These are phyloP conservation scores for Drosophila merina DNA, from an alignment of 2,888 invertebrate genomes.

Conservation along the genomic window DNA sequence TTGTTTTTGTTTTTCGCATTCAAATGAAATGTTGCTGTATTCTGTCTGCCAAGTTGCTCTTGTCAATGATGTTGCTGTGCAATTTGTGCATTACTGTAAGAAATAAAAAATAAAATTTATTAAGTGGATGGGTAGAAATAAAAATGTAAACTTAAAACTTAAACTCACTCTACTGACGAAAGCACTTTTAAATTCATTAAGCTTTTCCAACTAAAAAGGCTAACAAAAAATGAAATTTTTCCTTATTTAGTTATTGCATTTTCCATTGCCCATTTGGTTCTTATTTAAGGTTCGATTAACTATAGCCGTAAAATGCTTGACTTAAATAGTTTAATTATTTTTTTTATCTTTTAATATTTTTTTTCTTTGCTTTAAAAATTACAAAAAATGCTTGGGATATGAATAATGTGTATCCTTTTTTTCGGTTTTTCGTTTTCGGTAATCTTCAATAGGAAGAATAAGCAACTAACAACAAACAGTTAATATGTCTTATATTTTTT, in stretches of 20 bases:
- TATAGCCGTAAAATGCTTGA: constrained; percentile 37
- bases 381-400: constrained; percentile 52
- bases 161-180: constrained; percentile 1
- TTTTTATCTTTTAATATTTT: constrained; percentile 45
- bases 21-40: constrained; percentile 53
- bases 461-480: constrained; percentile 79
- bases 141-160: neutral
- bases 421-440: constrained; percentile 21
- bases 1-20: constrained; percentile 5
- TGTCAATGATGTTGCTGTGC: constrained; percentile 50
- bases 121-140: constrained; percentile 8
- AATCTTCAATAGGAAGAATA: constrained; percentile 78
- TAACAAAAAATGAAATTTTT: neutral
- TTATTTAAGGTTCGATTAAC: constrained; percentile 35
- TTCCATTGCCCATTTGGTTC: constrained; percentile 48
- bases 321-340: constrained; percentile 49
- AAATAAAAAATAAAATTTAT: constrained; percentile 37
- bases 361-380: constrained; percentile 44
- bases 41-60: constrained; percentile 57
- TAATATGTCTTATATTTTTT: constrained; percentile 44
- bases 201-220: neutral
- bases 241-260: constrained; percentile 41
- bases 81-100: constrained; percentile 67
- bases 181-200: neutral
- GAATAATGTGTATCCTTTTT: constrained; percentile 41